Evolutionary conservation across 2,113 vertebrate species (phyloP), one percentile per base, ranked within the genome.

Genomic region (Ranitomeya variabilis): DNA sequence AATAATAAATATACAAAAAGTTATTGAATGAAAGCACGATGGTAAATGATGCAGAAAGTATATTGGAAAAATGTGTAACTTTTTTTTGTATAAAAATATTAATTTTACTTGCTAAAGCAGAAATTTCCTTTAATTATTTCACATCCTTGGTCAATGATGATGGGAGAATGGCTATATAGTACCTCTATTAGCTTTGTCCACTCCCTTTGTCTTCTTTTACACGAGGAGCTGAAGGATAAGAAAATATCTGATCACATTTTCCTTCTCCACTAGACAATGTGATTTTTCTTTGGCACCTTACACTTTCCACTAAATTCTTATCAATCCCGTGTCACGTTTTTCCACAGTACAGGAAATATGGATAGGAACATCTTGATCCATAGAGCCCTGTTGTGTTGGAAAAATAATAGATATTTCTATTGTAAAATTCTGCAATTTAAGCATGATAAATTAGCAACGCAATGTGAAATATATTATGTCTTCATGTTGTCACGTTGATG

Each of bases 301-400:
- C 18, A 45, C 57, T 87, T 80, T 83, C 80, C 87, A 88, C 67
- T 76, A 62, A 62, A 74, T 76, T 74, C 79, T 83, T 88, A 83
- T 83, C 87, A 37, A 45, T 83, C 31, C 80, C 37, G 5, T 23
- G 69, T 83, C 69, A 64, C 69, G 23, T 87, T 87, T 88, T 88
- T 88, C 80, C 80, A 82, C 21, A 62, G 69, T n/a, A 64, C 76
- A 82, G 85, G 85, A 79, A 81, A 87, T 76, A 59, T 83, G 67
- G 79, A 74, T 51, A 83, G 79, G 80, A 74, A 76, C 66, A 83
- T 62, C 37, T 57, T 82, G 86, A 87, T 82, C 23, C 66, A 37
- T 26, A 57, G 52, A 81, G 78, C 78, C 23, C 23, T 6, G 52
- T 54, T 81, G 52, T 11, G 64, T 69, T 71, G 82, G 81, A 83